These are phyloP conservation scores for Chaetodon trifasciatus DNA, from an alignment of 2,797 vertebrate species.

Conservation along the genomic window DNA sequence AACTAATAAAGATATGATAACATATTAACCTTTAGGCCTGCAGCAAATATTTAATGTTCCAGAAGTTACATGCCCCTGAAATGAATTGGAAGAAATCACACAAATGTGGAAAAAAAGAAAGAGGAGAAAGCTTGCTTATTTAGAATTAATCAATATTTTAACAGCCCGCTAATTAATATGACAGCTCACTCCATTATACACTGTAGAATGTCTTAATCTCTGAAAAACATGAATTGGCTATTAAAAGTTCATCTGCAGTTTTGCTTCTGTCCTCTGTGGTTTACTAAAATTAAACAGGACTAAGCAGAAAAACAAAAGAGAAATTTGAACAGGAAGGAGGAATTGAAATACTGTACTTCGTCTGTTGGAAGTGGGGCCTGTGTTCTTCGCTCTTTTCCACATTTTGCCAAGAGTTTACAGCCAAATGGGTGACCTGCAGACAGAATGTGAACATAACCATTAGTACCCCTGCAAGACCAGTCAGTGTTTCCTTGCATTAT, in stretches of 20 bases:
- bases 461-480: not conserved
- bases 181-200: not conserved
- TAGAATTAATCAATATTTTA: not conserved
- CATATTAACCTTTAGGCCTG: not conserved
- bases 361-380: constrained; percentile 46
- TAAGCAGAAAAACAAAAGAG: not conserved
- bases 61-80: not conserved
- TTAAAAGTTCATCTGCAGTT: not conserved
- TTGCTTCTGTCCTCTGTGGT: not conserved
- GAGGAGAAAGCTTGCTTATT: no score
- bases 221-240: not conserved
- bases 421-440: constrained; percentile 51
- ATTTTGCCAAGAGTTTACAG: constrained; percentile 62
- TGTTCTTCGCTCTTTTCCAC: constrained; percentile 75
- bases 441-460: constrained; percentile 17
- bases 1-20: not conserved
- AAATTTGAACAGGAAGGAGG: not conserved
- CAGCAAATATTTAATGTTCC: not conserved
- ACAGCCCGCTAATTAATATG: not conserved
- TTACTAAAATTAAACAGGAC: not conserved
- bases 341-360: constrained; percentile 63
- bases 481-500: not conserved
- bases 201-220: not conserved
- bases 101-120: no score
- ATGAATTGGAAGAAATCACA: not conserved